phyloP scores from a whole-genome alignment of 1,140 invertebrate genomes.

The Bombus confusus region DNA sequence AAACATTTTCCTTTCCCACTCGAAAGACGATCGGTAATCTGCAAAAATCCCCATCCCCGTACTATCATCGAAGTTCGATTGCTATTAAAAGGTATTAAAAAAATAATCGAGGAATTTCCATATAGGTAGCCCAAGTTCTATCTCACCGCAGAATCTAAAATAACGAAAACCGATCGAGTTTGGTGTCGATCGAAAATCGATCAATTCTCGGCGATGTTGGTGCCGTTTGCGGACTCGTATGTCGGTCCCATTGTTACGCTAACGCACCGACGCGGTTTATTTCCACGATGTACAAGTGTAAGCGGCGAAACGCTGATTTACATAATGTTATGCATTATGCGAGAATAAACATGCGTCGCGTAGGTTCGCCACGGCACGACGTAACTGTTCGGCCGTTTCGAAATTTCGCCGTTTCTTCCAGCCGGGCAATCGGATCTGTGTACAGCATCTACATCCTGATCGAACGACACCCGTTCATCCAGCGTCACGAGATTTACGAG shows the following conservation, averaged over 20 bases:
- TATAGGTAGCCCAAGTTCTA: no score
- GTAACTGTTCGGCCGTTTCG: constrained; percentile 18
- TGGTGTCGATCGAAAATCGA: constrained; percentile 1
- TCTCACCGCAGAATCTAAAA: not conserved
- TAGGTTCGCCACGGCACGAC: constrained; percentile 40
- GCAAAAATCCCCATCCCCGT: accelerated
- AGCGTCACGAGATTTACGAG: constrained; percentile 53
- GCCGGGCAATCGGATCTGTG: constrained; percentile 48
- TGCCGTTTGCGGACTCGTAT: not conserved
- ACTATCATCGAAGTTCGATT: no score
- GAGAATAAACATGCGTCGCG: constrained; percentile 64
- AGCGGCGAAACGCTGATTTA: constrained; percentile 57
- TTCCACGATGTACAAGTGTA: constrained; percentile 55
- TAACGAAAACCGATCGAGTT: not conserved
- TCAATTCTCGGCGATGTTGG: not conserved
- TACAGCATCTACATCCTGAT: constrained; percentile 60
- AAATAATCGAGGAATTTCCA: not conserved
- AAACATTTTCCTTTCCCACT: no score
- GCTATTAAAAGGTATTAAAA: not conserved
- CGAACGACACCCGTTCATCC: constrained; percentile 13
- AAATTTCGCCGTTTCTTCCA: constrained; percentile 66
- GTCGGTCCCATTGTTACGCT: constrained; percentile 41
- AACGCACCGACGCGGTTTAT: constrained; percentile 59
- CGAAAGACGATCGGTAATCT: no score
- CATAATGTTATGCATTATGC: constrained; percentile 70